Evolutionary conservation across 1,140 invertebrate genomes (phyloP).

Genomic region (Drosophila sucinea): DNA sequence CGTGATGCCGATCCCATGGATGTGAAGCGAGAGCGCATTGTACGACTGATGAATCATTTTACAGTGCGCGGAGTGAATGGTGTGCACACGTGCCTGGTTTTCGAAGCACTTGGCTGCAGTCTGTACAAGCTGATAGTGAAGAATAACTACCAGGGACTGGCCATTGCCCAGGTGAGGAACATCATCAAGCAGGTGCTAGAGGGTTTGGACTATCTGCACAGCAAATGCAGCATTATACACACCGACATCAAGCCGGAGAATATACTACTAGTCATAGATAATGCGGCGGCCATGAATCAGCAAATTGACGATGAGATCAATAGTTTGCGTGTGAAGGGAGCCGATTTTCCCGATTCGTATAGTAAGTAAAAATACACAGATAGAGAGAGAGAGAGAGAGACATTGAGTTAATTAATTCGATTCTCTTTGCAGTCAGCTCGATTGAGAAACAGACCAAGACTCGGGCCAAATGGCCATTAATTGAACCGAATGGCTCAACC

Average conservation of each 20-base stretch:
- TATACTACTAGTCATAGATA: conserved; percentile 94
- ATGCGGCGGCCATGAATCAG: conserved; percentile 93
- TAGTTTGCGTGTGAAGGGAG: conserved; percentile 87
- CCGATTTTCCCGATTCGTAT: conserved; percentile 82
- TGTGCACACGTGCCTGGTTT: conserved; percentile 98
- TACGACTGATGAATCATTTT: conserved; percentile 98
- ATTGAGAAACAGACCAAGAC: conserved; percentile 82
- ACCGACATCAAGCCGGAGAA: conserved; percentile 99
- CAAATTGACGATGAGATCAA: conserved; percentile 94
- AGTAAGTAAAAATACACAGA: conserved; percentile 49
- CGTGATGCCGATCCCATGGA: conserved; percentile 95
- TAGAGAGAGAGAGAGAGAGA: too few species aligned
- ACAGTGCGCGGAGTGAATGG: conserved; percentile 99
- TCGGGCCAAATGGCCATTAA: conserved; percentile 77
- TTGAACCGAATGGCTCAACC: conserved; percentile 74
- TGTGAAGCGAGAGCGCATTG: conserved; percentile 96
- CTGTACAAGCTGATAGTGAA: conserved; percentile 98
- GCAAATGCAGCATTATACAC: conserved; percentile 99
- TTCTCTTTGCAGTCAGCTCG: conserved; percentile 67
- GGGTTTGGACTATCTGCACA: conserved; percentile 98
- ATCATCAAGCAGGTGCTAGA: conserved; percentile 97
- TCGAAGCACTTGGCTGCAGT: conserved; percentile 99
- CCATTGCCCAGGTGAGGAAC: conserved; percentile 95
- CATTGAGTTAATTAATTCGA: neutral
- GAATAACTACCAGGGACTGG: conserved; percentile 98